Evolutionary conservation across 2,113 vertebrate species (phyloP).

Genomic region (Shinisaurus crocodilurus): DNA sequence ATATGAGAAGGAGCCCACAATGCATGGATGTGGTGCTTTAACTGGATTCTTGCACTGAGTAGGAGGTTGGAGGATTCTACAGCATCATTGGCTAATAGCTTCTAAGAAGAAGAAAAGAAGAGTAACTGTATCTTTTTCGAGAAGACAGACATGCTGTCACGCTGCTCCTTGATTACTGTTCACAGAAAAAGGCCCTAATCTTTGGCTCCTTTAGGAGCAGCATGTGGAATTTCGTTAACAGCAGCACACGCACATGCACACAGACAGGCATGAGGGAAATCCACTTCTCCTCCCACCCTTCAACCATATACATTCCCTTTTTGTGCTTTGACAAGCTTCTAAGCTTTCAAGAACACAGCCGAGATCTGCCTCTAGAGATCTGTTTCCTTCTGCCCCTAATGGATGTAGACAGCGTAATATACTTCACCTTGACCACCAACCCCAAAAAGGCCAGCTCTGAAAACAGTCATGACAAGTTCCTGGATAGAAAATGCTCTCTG

Average conservation of each 20-base stretch:
- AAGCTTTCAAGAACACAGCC: background rate
- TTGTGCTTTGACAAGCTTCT: background rate
- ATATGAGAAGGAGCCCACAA: background rate
- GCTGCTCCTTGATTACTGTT: background rate
- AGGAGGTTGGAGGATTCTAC: too few relatives aligned
- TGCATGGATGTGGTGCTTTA: background rate
- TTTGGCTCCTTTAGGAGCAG: background rate
- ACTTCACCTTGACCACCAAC: constrained; percentile 18
- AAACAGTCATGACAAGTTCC: constrained; percentile 39
- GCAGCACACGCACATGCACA: background rate
- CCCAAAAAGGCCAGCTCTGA: background rate
- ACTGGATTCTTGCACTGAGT: too few relatives aligned
- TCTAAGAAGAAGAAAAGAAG: background rate
- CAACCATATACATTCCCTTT: background rate
- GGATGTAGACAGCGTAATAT: background rate
- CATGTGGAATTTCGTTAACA: background rate
- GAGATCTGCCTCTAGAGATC: background rate
- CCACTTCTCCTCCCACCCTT: background rate
- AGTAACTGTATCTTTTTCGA: background rate
- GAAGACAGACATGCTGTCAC: background rate
- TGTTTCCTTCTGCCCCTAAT: background rate
- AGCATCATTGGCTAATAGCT: background rate
- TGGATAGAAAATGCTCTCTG: constrained; percentile 37
- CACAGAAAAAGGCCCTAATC: background rate
- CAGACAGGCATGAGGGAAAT: background rate